Percentiles rank a stretch among this genome's conserved stretches.
Conservation (phyloP, 2,113 vertebrate genomes). For the Psilopsiagon aymara region DNA sequence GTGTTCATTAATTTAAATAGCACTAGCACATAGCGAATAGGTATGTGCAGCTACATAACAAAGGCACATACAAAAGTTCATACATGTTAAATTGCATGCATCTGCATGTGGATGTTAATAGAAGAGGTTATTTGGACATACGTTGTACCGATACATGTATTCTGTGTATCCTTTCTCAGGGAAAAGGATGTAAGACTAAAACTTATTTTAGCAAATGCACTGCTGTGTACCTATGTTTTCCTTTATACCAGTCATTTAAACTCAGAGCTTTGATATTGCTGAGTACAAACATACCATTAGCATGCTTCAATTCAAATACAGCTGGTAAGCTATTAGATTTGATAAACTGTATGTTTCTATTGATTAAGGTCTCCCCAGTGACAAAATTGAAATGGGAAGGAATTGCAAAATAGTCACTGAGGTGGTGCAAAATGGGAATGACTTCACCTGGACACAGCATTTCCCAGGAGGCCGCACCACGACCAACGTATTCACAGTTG, state of each 20-base stretch:
- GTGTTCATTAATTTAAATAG: neutral
- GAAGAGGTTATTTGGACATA: neutral
- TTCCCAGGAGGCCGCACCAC: constrained; percentile 81
- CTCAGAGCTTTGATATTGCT: neutral
- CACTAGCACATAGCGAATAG: neutral
- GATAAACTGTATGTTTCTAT: neutral
- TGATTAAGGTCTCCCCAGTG: constrained; percentile 81
- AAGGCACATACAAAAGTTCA: neutral
- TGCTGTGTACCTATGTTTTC: neutral
- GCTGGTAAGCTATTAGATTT: neutral
- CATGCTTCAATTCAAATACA: neutral
- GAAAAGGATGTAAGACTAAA: neutral
- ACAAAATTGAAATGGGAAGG: constrained; percentile 78
- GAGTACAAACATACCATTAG: neutral
- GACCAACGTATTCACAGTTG: constrained; percentile 86
- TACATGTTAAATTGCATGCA: neutral
- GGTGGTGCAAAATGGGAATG: constrained; percentile 84
- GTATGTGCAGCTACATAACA: neutral
- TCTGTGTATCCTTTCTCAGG: neutral
- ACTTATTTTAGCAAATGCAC: neutral
- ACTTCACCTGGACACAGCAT: constrained; percentile 86
- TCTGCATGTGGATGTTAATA: neutral
- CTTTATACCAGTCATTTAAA: neutral
- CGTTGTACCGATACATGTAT: neutral
- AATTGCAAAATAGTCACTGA: constrained; percentile 88